Evolutionary conservation across 1,140 invertebrate genomes (phyloP).

Genomic region (Atopsyche davidsoni): DNA sequence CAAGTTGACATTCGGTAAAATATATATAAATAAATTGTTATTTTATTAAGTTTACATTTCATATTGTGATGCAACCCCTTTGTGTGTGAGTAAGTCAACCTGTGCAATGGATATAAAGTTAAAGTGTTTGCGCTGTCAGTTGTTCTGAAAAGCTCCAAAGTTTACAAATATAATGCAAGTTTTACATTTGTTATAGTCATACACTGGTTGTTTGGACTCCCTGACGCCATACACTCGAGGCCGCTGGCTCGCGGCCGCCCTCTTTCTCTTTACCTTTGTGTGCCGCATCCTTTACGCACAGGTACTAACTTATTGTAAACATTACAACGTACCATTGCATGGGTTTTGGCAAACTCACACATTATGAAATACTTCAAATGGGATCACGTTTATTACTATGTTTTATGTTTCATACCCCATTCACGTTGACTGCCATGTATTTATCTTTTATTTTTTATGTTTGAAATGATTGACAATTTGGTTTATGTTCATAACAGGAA

Average conservation of each 20-base stretch:
- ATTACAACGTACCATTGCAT: constrained; percentile 28
- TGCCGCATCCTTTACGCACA: constrained; percentile 38
- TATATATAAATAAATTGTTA: no score
- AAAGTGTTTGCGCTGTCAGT: neutral
- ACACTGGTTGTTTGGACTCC: constrained; percentile 38
- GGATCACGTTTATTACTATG: neutral
- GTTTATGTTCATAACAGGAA: no score
- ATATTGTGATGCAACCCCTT: no score
- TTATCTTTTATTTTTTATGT: no score
- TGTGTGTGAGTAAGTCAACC: constrained; percentile 28
- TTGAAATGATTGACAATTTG: no score
- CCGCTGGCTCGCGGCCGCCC: constrained; percentile 33
- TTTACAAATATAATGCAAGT: constrained; percentile 10
- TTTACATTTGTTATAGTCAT: constrained; percentile 27
- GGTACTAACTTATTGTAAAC: constrained; percentile 35
- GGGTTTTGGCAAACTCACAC: constrained; percentile 28
- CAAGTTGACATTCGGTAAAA: no score
- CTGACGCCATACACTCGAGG: constrained; percentile 39
- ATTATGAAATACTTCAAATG: neutral
- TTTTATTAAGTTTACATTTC: no score
- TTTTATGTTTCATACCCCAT: constrained; percentile 8
- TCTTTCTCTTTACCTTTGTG: constrained; percentile 36
- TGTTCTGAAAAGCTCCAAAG: neutral
- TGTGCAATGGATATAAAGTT: constrained; percentile 17
- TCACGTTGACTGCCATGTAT: no score